Evolutionary conservation across 2,113 vertebrate species (phyloP), one percentile per base, ranked within the genome.

Genomic region (Cathartes aura): DNA sequence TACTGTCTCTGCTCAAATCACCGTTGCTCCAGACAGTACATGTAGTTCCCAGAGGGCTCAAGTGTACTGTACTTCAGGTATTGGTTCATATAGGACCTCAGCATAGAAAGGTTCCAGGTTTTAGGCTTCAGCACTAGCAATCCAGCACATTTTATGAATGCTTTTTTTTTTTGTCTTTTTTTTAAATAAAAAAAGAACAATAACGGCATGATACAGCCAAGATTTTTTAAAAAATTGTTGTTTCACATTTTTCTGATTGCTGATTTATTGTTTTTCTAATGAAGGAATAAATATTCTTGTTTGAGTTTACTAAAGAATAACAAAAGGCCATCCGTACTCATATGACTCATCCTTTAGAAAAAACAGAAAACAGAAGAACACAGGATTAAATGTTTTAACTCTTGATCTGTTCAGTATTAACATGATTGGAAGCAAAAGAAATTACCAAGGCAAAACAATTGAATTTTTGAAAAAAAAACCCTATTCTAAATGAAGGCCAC

Each of bases 241-340:
- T 64, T 66, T 60, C n/a, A 42, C 26, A 36, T 88, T 94, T 90
- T 95, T 93, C 29, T 86, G 7, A 90, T 94, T 88, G 70, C 7
- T 6, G 47, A 92, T 89, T 91, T 89, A 71, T 59, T 97, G 66
- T 79, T 94, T 91, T 94, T 74, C 30, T 95, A 91, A 91, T 68
- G 53, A 91, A 22, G 17, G 55, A 82, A 91, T 92, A 89, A 95
- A 79, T 67, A 91, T 52, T 85, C 72, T 87, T 95, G 42, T 89
- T 92, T 84, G 88, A 95, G n/a, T 89, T 95, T 84, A 87, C 26
- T 74, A 34, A 95, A 82, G 66, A 93, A 91, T 82, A 96, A 96
- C 80, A 93, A 82, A 96, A 74, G 63, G 23, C 73, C 27, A 72
- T 92, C 30, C 22, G 0, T 64, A 60, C 64, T 68, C 12, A 45